Evolutionary conservation across 1,140 invertebrate genomes (phyloP), one percentile per base, ranked within the genome.

Genomic region (Helicorthomorpha holstii): DNA sequence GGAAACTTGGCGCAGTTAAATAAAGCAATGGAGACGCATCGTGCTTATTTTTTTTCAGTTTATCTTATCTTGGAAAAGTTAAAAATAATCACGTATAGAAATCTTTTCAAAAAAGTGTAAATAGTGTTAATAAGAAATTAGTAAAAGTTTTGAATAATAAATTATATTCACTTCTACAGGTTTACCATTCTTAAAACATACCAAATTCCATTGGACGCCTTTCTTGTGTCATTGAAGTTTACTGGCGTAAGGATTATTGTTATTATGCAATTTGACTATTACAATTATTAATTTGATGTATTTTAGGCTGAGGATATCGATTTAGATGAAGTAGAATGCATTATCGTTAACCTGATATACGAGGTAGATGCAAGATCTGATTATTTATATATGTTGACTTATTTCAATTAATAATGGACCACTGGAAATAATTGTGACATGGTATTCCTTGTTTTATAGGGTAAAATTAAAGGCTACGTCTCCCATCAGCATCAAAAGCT

Each of bases 51-150:
- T 57, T 95, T 96, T 61, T 93, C 93, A 29, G 93, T 98, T 60
- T 98, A 94, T 69, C 73, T 98, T 19, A 90, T 98, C 62, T 79
- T 98, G 4, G 93, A 98, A 63, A 96, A 97, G 66, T 70, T 98
- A 0, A 94, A 93, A 66, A 83, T 90, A 46, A 85, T 93, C 43
- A 86, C 92, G 0, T 96, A 95, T 63, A 77, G 93, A 55, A 98
- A 97, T 75, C 75, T 98, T 24, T 96, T 97, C 62, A 92, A 93
- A 61, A 93, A 91, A 78, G 89, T 97, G 59, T 81, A 67, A 71
- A 34, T 34, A 34, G 7, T 34, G 7, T 34, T 7, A 34, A 34
- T 34, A 34, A 7, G 29, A 34, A 34, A 7, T 34, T 7, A 34
- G 7, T 34, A 34, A 7, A 16, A 34, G 7, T 7, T 34, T 34